Evolutionary conservation across 2,888 invertebrate species (phyloP), one percentile per base, ranked within the genome.

Genomic region (Ophraella communa): DNA sequence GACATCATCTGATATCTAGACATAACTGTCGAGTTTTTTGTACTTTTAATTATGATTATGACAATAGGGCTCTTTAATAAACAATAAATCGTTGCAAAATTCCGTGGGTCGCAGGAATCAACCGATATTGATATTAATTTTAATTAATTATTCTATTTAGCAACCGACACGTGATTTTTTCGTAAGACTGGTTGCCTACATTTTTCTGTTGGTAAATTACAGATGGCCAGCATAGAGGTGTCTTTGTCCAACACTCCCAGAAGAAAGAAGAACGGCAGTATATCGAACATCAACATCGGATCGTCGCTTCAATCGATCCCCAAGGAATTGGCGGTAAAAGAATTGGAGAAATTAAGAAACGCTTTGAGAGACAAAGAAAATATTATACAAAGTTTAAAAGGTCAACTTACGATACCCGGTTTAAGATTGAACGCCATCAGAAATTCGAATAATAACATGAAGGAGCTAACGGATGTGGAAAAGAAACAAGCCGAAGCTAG

Each of bases 171-270:
- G n/a, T n/a, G n/a, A n/a, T n/a, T n/a, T n/a, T n/a, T n/a, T n/a
- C n/a, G n/a, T n/a, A n/a, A n/a, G n/a, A n/a, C n/a, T n/a, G n/a
- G n/a, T n/a, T n/a, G n/a, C n/a, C n/a, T n/a, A n/a, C n/a, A n/a
- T n/a, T n/a, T n/a, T n/a, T n/a, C n/a, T n/a, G n/a, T n/a, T n/a
- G n/a, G n/a, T n/a, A n/a, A n/a, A 10, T 74, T 76, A 51, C 77
- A 93, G 92, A 93, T 93, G 92, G 92, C 93, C 64, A 92, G 89
- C 76, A 92, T 93, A 74, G 93, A 93, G 81, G 91, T 93, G 57
- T 93, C 93, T 1, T 83, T 93, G 74, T 88, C 88, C 51, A 87
- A 86, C 62, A 86, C 86, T n/a, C 87, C 87, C 1, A 81, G 87
- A 56, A 82, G 89, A 69, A 86, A 89, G 66, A 86, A 89, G 65